phyloP scores from a whole-genome alignment of 2,888 invertebrate species.

The Agelastica alni region DNA sequence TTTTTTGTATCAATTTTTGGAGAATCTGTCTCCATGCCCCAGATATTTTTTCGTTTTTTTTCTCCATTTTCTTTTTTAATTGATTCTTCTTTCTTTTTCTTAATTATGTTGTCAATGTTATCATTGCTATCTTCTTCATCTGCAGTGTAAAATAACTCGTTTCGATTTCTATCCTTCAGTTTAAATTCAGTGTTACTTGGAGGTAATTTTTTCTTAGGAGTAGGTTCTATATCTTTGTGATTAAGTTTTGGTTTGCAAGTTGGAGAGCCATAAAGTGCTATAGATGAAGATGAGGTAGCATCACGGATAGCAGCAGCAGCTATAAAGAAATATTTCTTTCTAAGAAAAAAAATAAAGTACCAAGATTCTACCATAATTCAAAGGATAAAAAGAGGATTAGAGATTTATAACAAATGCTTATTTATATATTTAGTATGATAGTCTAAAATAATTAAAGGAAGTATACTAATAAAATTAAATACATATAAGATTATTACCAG shows the following conservation, averaged over 20 bases:
- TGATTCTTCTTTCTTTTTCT: constrained; percentile 35
- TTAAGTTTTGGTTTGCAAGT: constrained; percentile 40
- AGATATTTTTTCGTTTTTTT: constrained; percentile 34
- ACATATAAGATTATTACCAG: constrained; percentile 39
- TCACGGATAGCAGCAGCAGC: constrained; percentile 61
- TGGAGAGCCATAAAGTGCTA: constrained; percentile 37
- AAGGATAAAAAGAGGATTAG: no score
- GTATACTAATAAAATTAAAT: no score
- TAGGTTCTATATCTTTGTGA: constrained; percentile 22
- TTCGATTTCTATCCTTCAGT: constrained; percentile 37
- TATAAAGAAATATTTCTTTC: constrained; percentile 27
- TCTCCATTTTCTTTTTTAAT: constrained; percentile 19
- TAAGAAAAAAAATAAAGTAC: no score
- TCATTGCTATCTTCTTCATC: constrained; percentile 44
- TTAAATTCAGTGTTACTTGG: constrained; percentile 17
- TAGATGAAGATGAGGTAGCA: constrained; percentile 37
- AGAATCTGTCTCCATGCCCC: constrained; percentile 19
- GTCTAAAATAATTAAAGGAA: no score
- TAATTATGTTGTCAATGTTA: constrained; percentile 44
- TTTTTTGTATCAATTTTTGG: constrained; percentile 13
- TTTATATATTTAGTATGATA: no score
- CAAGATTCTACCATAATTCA: no score
- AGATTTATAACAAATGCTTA: no score
- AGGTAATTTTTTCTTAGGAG: constrained; percentile 19
- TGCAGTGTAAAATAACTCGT: constrained; percentile 42